These are phyloP conservation scores for Tadarida brasiliensis DNA, from an alignment of 2,797 vertebrate species.

Conservation along the genomic window DNA sequence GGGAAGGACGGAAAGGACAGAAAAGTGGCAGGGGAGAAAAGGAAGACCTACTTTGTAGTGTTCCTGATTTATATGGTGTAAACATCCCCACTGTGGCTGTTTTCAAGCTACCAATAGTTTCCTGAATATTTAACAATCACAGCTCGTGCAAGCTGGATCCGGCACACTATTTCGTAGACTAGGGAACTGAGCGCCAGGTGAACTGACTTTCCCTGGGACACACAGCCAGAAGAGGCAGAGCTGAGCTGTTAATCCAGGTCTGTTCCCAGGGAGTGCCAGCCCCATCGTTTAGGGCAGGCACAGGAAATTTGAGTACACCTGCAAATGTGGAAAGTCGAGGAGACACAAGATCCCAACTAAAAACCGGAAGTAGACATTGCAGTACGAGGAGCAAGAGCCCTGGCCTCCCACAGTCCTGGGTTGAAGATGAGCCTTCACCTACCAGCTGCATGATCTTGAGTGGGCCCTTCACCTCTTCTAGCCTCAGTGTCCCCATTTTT, in stretches of 20 bases:
- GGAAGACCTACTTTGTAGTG: background rate
- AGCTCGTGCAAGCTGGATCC: background rate
- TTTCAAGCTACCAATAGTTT: background rate
- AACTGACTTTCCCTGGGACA: background rate
- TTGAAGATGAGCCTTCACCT: background rate
- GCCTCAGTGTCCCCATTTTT: background rate
- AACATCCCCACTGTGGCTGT: background rate
- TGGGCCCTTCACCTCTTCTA: background rate
- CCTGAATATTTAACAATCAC: background rate
- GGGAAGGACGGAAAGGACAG: background rate
- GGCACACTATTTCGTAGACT: background rate
- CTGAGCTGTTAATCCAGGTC: background rate
- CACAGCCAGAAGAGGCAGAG: background rate
- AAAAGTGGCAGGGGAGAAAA: background rate
- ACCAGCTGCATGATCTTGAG: background rate
- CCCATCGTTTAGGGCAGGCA: background rate
- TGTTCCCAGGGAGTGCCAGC: background rate
- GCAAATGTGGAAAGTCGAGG: background rate
- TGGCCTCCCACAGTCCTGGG: background rate
- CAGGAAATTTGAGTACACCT: too few relatives aligned
- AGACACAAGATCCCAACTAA: background rate
- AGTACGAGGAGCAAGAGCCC: background rate
- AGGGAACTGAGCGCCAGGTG: background rate
- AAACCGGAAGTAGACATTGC: background rate
- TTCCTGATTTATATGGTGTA: background rate